Evolutionary conservation across 2,888 invertebrate genomes (phyloP), one percentile per base, ranked within the genome.

Genomic region (Hyppa rectilinea): DNA sequence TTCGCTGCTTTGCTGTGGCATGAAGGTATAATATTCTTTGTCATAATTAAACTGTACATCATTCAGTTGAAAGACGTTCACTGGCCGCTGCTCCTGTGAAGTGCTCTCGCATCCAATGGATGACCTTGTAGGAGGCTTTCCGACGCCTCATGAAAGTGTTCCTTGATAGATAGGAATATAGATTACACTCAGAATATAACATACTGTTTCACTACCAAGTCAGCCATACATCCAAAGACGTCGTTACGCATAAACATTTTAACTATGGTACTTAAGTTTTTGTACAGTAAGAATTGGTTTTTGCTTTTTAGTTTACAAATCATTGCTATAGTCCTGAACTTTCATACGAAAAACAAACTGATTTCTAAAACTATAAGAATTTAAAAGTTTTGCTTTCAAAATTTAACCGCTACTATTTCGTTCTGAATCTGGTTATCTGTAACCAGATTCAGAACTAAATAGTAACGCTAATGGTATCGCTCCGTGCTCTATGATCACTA

Each of bases 1-100:
- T 99, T 99, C 92, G 99, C 99, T 0, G 99, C 99, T 0, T 97
- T 99, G 85, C 95, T 99, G 2, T 99, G 99, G 99, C 99, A 99
- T 90, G 99, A 99, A 95, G 98, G 96, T 96, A 87, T 60, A 65
- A 2, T 43, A n/a, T 64, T 14, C 43, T 45, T 59, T 45, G 17
- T 45, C 20, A 14, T 43, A 10, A 14, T 55, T 9, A 36, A 20
- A 38, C 17, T 56, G 36, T 56, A 10, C 17, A 56, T 23, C 23
- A 56, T 56, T n/a, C n/a, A n/a, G n/a, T n/a, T n/a, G n/a, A n/a
- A n/a, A n/a, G n/a, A n/a, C n/a, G n/a, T n/a, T n/a, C n/a, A n/a
- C n/a, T n/a, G n/a, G n/a, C n/a, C n/a, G n/a, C n/a, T n/a, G n/a
- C n/a, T n/a, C n/a, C n/a, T n/a, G n/a, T n/a, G n/a, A n/a, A n/a